Base-by-base conservation (phyloP, 2,113 vertebrate genomes). In the Tupaia tana region DNA sequence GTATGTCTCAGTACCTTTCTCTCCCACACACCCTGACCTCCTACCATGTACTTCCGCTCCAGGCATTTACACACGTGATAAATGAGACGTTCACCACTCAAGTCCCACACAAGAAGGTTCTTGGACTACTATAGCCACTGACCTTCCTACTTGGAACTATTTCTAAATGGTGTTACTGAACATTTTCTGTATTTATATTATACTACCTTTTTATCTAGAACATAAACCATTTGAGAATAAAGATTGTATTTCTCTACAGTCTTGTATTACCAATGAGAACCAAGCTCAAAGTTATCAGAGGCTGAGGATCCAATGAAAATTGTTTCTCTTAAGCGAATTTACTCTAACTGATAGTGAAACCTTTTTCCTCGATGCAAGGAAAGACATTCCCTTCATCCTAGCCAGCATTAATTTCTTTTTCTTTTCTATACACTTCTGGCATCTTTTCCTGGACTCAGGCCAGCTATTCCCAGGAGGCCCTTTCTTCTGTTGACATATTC, bases 251-350 rank as follows among this genome's bases (percentile, higher is more conserved):
- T 80, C 78, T 67, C 31, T 24, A 78, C 14, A 90, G 58, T 83
- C 59, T 90, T 79, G 20, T 18, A 67, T 93, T 54, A 79, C 6
- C 22, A 77, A 70, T 63, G 34, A 85, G 56, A 97, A 86, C 18
- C n/a, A 93, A 71, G 29, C 25, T 85, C 81, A 25, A 91, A 66
- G 63, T 89, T 91, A 93, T 43, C 29, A 85, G 8, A 88, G 31
- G 27, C 43, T 58, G 63, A 91, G n/a, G 34, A 59, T 9, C 6
- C 34, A 91, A 27, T 70, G 89, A 73, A 90, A 82, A 20, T 74
- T 89, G 7, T 74, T 78, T 75, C 70, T 89, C 54, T 16, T 82
- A 87, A 15, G 43, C 64, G 74, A 90, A 88, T 73, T 56, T 91
- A 81, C 54, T 59, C 8, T 80, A 78, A 82, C 8, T 69, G 54